Base-by-base conservation (phyloP, 1,140 invertebrate species). In the Pollicipes pollicipes region DNA sequence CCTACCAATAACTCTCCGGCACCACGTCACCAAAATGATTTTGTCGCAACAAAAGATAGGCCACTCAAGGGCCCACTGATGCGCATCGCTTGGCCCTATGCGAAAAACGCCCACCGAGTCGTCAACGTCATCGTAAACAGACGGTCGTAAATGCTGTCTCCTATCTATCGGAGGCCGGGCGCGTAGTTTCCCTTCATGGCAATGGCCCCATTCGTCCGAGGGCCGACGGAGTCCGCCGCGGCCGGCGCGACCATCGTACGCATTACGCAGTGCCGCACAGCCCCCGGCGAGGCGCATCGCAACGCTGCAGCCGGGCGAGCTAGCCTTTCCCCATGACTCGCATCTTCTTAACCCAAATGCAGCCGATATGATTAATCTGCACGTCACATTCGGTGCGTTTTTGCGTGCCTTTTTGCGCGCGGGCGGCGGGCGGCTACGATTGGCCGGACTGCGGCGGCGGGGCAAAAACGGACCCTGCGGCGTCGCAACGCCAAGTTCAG, bases 291-390 rank as follows among this genome's bases (percentile, higher is more conserved):
- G n/a, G n/a, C n/a, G 45, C 45, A 58, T 24, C 2, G 21, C 21
- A 2, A 10, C 24, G 45, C 8, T 2, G 45, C 45, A 58, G 24
- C 45, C 24, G 10, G 2, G 45, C 45, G 45, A 58, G 24, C 2
- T 21, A 24, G 17, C 8, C 24, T 58, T 58, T 58, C 45, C 21
- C 45, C 24, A 58, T 58, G 45, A 58, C 45, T 21, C 24, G 45
- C 45, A 58, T 58, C 45, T 58, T 58, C 45, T 58, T 58, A 58
- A 58, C 45, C 45, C 45, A 58, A 58, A 58, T 58, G 45, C 45
- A 21, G 45, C 45, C 45, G 45, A 58, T 58, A 58, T 58, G 45
- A 58, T 58, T 58, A 58, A 58, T 58, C 45, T 58, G 6, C 45
- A 21, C 45, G 45, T 58, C 45, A 58, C 45, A 58, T 58, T 58